Conservation (phyloP, 1,140 invertebrate species). For the Thrips palmi region DNA sequence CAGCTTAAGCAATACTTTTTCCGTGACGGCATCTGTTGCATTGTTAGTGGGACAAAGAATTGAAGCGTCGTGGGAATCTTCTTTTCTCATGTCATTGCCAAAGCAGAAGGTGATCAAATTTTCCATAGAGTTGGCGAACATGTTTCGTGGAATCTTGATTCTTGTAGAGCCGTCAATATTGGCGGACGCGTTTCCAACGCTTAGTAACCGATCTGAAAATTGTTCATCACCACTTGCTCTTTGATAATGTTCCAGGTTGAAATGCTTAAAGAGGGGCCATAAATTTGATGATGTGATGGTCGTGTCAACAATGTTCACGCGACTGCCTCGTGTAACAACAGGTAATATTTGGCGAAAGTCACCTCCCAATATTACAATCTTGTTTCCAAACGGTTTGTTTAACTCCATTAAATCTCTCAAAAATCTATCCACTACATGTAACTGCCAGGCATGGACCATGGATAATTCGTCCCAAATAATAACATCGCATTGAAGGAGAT, state of each 20-base stretch:
- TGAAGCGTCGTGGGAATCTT: not conserved
- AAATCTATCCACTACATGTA: conserved; percentile 2
- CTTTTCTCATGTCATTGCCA: not conserved
- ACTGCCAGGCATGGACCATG: not conserved
- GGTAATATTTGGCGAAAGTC: conserved; percentile 8
- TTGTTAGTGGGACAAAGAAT: conserved; percentile 3
- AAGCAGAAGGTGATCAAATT: not conserved
- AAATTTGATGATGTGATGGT: not conserved
- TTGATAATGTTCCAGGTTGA: not conserved
- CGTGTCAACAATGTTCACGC: not conserved
- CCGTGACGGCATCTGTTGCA: not conserved
- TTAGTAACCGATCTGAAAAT: not conserved
- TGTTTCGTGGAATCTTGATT: not conserved
- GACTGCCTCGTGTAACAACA: not conserved
- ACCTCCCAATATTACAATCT: conserved; percentile 6
- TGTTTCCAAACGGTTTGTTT: conserved; percentile 3
- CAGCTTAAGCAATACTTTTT: not conserved
- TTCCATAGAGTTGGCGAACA: not conserved
- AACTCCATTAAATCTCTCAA: not conserved
- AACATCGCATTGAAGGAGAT: too few species aligned
- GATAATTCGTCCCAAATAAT: conserved; percentile 6
- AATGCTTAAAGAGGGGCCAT: not conserved
- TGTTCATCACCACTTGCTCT: not conserved
- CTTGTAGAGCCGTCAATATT: not conserved
- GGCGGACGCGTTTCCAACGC: not conserved